Conservation (phyloP, 2,888 invertebrate species). For the Clostera curtula region DNA sequence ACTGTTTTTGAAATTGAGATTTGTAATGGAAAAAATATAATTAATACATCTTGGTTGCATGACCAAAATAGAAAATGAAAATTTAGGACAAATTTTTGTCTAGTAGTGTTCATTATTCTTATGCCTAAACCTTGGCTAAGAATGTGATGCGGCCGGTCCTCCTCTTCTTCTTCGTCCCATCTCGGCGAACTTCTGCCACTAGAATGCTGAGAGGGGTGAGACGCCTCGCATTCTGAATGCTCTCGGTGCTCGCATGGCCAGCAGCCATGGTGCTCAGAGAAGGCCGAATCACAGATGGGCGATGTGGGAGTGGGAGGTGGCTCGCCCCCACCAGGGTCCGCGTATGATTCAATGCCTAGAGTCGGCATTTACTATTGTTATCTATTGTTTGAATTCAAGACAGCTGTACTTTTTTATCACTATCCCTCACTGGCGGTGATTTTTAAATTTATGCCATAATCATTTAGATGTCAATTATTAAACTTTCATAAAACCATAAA, state of each 20-base stretch:
- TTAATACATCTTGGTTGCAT: no score
- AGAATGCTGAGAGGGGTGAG: constrained; percentile 56
- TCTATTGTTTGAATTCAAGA: no score
- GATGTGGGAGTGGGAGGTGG: constrained; percentile 66
- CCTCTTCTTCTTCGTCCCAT: constrained; percentile 65
- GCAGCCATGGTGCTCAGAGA: constrained; percentile 66
- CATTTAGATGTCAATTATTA: no score
- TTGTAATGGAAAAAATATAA: no score
- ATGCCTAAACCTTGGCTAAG: constrained; percentile 67
- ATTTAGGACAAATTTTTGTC: no score
- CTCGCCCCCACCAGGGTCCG: constrained; percentile 65
- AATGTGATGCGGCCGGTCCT: constrained; percentile 54
- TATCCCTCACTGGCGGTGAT: no score
- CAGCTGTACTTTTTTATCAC: no score
- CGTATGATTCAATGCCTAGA: constrained; percentile 65
- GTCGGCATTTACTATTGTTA: constrained; percentile 21
- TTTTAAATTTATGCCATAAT: no score
- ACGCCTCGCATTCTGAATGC: constrained; percentile 49
- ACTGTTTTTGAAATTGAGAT: no score
- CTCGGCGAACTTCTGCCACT: constrained; percentile 66
- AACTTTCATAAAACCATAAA: no score
- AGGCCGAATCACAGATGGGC: constrained; percentile 68
- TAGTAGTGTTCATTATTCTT: no score
- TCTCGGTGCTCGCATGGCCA: constrained; percentile 67
- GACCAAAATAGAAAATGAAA: no score